These are phyloP conservation scores for Drosophila saltans DNA, from an alignment of 1,140 invertebrate genomes.

Conservation along the genomic window DNA sequence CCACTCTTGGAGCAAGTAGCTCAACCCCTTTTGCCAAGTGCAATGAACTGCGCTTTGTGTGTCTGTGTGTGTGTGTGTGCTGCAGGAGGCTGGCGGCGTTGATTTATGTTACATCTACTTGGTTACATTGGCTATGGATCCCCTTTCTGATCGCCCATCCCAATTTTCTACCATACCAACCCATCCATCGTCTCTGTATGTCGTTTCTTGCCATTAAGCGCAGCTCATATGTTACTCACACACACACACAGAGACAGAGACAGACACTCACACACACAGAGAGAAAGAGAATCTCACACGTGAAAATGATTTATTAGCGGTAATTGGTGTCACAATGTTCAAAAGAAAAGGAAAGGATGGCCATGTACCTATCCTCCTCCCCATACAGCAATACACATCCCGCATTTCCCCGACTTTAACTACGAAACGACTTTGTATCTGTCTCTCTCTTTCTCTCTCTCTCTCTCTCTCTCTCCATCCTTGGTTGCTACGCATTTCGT, in stretches of 20 bases:
- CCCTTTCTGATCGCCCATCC: constrained; percentile 1
- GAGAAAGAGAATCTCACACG: constrained; percentile 53
- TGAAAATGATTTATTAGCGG: constrained; percentile 81
- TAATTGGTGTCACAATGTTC: constrained; percentile 80
- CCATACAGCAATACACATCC: constrained; percentile 15
- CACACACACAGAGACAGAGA: background rate
- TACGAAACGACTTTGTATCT: background rate
- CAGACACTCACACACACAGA: background rate
- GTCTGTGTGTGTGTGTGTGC: no score
- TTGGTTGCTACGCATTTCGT: constrained; percentile 41
- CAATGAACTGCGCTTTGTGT: constrained; percentile 66
- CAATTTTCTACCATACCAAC: background rate
- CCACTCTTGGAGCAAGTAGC: background rate
- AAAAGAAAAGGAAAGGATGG: constrained; percentile 77
- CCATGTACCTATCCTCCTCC: constrained; percentile 27
- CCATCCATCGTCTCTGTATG: background rate
- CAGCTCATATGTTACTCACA: constrained; percentile 72
- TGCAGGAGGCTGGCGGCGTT: constrained; percentile 62
- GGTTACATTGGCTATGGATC: constrained; percentile 62
- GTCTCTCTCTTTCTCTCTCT: background rate
- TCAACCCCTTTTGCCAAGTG: constrained; percentile 58
- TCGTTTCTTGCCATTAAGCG: constrained; percentile 69
- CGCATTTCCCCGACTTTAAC: constrained; percentile 36
- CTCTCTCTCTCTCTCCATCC: background rate
- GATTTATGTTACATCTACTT: constrained; percentile 81